Evolutionary conservation across 1,140 invertebrate genomes (phyloP).

Genomic region (Vanessa atalanta): DNA sequence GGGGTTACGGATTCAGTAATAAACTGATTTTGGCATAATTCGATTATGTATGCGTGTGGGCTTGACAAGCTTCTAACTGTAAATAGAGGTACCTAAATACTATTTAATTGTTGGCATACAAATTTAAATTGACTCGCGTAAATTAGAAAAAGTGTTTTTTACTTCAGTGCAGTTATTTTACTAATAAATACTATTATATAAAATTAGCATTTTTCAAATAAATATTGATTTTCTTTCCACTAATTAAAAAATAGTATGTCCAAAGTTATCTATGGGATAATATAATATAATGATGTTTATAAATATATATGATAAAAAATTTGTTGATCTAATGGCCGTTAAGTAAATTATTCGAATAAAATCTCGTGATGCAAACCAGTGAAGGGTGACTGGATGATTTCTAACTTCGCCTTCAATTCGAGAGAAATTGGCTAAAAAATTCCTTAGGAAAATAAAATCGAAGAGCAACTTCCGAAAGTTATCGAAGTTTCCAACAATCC

Average conservation of each 20-base stretch:
- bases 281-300: too few species aligned
- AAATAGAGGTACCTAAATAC: slow-evolving; percentile 21
- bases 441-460: slow-evolving; percentile 77
- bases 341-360: slow-evolving; percentile 37
- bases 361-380: slow-evolving; percentile 36
- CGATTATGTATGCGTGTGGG: slow-evolving; percentile 50
- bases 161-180: too few species aligned
- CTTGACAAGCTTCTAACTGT: slow-evolving; percentile 38
- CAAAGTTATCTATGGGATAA: too few species aligned
- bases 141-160: too few species aligned
- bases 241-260: too few species aligned
- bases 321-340: slow-evolving; percentile 10
- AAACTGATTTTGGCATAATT: slow-evolving; percentile 49
- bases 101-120: slow-evolving; percentile 23
- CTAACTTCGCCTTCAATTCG: slow-evolving; percentile 63
- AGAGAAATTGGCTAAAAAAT: slow-evolving; percentile 79
- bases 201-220: too few species aligned
- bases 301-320: neutral
- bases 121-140: neutral
- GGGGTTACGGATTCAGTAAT: slow-evolving; percentile 51
- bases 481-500: slow-evolving; percentile 79
- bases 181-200: too few species aligned
- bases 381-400: slow-evolving; percentile 75
- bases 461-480: slow-evolving; percentile 79
- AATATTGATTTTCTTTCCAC: too few species aligned